Conservation (phyloP, 2,113 vertebrate genomes). For the Pimephales promelas region DNA sequence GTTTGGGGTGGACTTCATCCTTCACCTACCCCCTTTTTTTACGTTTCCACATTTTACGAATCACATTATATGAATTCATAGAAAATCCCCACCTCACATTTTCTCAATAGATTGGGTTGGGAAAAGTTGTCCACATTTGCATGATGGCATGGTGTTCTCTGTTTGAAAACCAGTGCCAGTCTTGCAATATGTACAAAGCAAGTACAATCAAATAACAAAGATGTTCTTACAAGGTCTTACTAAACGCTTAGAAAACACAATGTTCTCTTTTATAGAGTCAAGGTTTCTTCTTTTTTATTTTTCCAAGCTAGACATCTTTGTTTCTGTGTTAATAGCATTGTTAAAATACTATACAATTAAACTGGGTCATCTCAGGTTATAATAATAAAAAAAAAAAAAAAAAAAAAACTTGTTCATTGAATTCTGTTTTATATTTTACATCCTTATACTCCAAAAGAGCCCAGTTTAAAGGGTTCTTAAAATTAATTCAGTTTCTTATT, state of each 20-base stretch:
- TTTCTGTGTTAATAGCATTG: not conserved
- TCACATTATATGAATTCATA: not conserved
- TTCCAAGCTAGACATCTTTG: not conserved
- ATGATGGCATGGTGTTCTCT: not conserved
- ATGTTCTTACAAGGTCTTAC: conserved; percentile 3
- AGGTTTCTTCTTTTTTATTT: not conserved
- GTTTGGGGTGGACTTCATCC: not conserved
- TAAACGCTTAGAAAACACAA: not conserved
- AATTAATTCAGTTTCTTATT: not conserved
- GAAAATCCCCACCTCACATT: not conserved
- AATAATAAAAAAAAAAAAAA: too few relatives aligned
- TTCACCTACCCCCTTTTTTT: not conserved
- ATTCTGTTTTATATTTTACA: not conserved
- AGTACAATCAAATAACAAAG: not conserved
- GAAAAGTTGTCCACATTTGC: not conserved
- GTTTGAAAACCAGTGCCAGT: not conserved
- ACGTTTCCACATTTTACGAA: not conserved
- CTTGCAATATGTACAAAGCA: not conserved
- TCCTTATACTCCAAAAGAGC: not conserved
- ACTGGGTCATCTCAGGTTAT: not conserved
- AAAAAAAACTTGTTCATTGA: not conserved
- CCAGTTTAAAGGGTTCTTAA: not conserved
- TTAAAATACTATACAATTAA: not conserved
- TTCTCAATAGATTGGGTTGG: not conserved
- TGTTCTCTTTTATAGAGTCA: not conserved